These are phyloP conservation scores for Gnathochromis pfefferi DNA, from an alignment of 2,113 vertebrate genomes.

Conservation along the genomic window DNA sequence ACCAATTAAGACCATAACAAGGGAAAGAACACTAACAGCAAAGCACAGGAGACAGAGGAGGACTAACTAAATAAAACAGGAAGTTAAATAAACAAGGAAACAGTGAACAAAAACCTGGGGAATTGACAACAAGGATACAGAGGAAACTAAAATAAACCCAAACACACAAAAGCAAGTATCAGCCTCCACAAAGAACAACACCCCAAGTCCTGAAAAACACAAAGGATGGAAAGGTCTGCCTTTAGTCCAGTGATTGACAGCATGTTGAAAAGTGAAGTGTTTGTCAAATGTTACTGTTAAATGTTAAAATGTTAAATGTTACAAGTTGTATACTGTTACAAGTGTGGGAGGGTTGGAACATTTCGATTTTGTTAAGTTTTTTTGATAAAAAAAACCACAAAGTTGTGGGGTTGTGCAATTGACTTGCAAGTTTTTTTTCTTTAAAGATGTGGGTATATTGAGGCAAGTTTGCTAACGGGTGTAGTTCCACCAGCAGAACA, in stretches of 20 bases:
- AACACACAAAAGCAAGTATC: not conserved
- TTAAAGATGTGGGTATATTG: not conserved
- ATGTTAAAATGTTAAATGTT: not conserved
- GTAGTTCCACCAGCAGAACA: not conserved
- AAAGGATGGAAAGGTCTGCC: not conserved
- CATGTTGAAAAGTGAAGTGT: not conserved
- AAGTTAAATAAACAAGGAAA: not conserved
- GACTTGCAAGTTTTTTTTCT: not conserved
- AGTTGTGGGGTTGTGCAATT: not conserved
- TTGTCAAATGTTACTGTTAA: not conserved
- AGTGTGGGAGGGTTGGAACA: not conserved
- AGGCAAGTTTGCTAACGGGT: not conserved
- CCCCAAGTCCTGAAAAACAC: not conserved
- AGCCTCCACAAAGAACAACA: not conserved
- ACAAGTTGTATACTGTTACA: not conserved
- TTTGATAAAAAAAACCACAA: not conserved
- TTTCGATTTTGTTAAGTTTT: not conserved
- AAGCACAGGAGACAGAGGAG: not conserved
- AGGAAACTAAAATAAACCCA: not conserved
- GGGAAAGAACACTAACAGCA: not conserved
- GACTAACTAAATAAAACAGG: not conserved
- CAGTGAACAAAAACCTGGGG: not conserved
- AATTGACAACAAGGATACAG: not conserved
- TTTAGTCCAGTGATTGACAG: not conserved
- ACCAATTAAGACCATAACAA: not conserved